Evolutionary conservation across 2,113 vertebrate genomes (phyloP).

Genomic region (Saimiri boliviensis): DNA sequence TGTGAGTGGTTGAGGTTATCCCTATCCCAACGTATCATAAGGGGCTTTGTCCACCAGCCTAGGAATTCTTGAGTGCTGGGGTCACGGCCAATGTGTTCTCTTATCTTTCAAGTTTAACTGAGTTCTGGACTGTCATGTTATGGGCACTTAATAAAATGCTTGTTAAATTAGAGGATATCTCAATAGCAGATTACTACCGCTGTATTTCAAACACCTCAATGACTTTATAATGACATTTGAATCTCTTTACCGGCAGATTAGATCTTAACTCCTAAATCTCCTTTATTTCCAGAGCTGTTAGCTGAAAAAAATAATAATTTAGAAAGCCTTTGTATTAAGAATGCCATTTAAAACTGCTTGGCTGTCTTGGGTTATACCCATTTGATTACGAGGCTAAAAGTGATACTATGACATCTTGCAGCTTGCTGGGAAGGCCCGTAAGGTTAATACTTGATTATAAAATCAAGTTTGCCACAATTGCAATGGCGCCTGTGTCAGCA

Average conservation of each 20-base stretch:
- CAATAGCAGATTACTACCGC: not conserved
- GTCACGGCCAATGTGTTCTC: not conserved
- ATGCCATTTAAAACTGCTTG: slow-evolving; percentile 75
- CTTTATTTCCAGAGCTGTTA: slow-evolving; percentile 29
- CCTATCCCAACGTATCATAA: not conserved
- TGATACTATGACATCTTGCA: slow-evolving; percentile 70
- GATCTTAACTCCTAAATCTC: not conserved
- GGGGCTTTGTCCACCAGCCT: not conserved
- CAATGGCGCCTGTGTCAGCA: slow-evolving; percentile 81
- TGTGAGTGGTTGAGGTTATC: not conserved
- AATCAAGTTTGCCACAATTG: slow-evolving; percentile 76
- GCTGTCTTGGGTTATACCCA: slow-evolving; percentile 75
- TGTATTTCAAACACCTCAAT: not conserved
- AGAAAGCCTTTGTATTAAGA: slow-evolving; percentile 69
- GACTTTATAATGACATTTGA: slow-evolving; percentile 16
- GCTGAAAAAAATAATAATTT: slow-evolving; percentile 33
- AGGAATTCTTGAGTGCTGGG: not conserved
- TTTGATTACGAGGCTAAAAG: slow-evolving; percentile 78
- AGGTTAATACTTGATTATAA: slow-evolving; percentile 75
- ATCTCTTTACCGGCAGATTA: not conserved
- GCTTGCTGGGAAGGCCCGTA: slow-evolving; percentile 76
- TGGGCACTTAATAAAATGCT: not conserved
- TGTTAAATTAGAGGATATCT: not conserved
- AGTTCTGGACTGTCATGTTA: not conserved
- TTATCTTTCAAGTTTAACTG: not conserved